phyloP scores from a whole-genome alignment of 2,797 vertebrate species.

The Smutsia gigantea region DNA sequence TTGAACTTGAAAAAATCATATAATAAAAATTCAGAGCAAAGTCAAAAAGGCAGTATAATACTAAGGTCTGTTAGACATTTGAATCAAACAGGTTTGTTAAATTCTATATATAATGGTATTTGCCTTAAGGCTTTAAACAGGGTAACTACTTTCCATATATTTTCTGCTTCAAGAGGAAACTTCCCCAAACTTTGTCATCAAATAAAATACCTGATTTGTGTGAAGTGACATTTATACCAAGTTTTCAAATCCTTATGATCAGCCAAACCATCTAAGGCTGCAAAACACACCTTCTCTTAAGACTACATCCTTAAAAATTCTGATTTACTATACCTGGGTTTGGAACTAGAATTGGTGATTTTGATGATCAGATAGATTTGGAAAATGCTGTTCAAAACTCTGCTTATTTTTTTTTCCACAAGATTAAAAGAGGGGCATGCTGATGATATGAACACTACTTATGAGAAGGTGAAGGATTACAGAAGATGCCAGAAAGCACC shows the following conservation, averaged over 20 bases:
- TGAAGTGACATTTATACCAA: not conserved
- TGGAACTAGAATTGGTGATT: not conserved
- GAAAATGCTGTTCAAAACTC: not conserved
- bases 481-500: not conserved
- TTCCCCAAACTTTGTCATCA: not conserved
- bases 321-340: not conserved
- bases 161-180: not conserved
- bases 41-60: not conserved
- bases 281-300: not conserved
- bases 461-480: not conserved
- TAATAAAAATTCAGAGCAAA: not conserved
- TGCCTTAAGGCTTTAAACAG: not conserved
- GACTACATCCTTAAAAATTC: not conserved
- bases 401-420: not conserved
- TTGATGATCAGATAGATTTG: not conserved
- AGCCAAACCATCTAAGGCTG: not conserved
- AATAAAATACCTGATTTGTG: not conserved
- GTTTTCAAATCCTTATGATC: not conserved
- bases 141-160: not conserved
- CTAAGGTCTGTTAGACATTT: not conserved
- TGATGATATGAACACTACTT: not conserved
- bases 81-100: not conserved
- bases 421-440: not conserved
- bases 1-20: constrained; percentile 4
- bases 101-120: not conserved